These are phyloP conservation scores for Gorsachius magnificus DNA, from an alignment of 2,797 vertebrate genomes.

Conservation along the genomic window DNA sequence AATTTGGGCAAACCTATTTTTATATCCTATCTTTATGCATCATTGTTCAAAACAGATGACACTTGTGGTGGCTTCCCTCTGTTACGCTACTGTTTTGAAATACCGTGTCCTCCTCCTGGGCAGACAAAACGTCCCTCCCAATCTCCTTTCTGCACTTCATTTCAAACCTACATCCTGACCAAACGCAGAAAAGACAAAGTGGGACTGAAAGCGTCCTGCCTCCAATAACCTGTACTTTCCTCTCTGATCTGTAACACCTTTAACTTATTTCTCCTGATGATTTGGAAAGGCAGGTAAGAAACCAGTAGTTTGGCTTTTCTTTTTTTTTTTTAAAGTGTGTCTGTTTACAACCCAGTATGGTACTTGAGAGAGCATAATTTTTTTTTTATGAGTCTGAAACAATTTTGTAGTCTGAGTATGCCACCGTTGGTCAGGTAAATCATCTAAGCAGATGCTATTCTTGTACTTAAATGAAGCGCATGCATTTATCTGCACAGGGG, in stretches of 20 bases:
- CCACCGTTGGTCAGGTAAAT: background rate
- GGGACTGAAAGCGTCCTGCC: background rate
- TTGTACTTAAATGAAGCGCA: background rate
- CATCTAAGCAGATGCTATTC: background rate
- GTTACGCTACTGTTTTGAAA: background rate
- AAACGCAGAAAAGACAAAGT: background rate
- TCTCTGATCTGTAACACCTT: background rate
- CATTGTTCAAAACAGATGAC: background rate
- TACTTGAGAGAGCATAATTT: background rate
- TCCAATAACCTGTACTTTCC: background rate
- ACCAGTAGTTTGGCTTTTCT: background rate
- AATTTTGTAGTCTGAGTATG: background rate
- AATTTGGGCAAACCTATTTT: background rate
- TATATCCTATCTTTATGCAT: background rate
- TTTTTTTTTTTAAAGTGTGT: background rate
- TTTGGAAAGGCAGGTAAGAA: background rate
- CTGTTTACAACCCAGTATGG: background rate
- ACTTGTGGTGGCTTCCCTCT: accelerated
- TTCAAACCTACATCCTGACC: background rate
- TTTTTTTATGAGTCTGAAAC: background rate
- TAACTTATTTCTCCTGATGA: background rate
- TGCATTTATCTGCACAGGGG: background rate
- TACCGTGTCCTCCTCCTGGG: background rate
- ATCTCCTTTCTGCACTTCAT: background rate
- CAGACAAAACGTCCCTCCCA: accelerated